These are phyloP conservation scores for Ostrea denselamellosa DNA, from an alignment of 1,140 invertebrate genomes.

Conservation along the genomic window DNA sequence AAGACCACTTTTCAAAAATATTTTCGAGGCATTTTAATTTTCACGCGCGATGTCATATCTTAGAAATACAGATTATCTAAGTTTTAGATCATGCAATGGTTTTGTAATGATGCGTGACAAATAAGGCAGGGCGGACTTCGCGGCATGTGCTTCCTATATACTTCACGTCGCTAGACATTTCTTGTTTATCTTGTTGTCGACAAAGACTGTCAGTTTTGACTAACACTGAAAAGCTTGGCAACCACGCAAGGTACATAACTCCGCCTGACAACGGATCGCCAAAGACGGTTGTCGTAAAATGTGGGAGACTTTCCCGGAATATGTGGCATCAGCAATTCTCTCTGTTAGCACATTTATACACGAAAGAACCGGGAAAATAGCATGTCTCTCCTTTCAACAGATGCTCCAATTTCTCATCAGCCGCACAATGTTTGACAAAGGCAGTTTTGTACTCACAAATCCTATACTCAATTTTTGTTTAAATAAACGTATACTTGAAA, in stretches of 20 bases:
- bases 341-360: not conserved
- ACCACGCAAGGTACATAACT: not conserved
- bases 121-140: not conserved
- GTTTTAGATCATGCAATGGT: not conserved
- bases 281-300: conserved; percentile 28
- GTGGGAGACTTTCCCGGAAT: not conserved
- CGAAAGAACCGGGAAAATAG: not conserved
- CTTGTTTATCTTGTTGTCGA: conserved; percentile 20
- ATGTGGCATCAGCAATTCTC: not conserved
- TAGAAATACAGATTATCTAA: not conserved
- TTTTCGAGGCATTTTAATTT: not conserved
- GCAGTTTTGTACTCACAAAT: not conserved
- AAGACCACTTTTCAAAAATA: not conserved
- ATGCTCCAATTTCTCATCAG: not conserved
- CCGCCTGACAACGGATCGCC: not conserved
- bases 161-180: not conserved
- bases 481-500: not conserved
- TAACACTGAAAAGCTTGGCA: conserved; percentile 27
- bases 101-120: conserved; percentile 10
- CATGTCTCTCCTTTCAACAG: not conserved
- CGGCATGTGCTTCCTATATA: conserved; percentile 21
- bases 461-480: not conserved
- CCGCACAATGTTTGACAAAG: not conserved
- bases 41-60: not conserved
- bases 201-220: conserved; percentile 27